A percentile compares a stretch with the other conserved stretches of the same genome.
Conservation (phyloP, 2,113 vertebrate species). For the Arizona elegans region DNA sequence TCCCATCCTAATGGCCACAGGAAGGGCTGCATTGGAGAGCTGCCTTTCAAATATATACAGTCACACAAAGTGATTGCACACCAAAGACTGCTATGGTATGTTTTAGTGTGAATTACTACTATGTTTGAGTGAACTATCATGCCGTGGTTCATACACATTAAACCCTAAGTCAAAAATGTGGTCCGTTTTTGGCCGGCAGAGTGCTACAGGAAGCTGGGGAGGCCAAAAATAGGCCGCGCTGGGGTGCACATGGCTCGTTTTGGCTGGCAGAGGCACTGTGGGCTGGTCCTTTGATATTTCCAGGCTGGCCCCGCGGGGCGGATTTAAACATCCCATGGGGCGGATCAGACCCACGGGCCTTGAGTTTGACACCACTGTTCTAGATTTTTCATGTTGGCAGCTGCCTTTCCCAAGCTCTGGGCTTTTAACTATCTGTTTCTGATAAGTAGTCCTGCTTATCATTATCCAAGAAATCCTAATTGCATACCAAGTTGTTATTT, state of each 20-base stretch:
- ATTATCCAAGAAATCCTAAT: background rate
- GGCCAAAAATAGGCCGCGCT: no score
- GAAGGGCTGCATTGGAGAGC: background rate
- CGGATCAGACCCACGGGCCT: no score
- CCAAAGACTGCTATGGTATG: background rate
- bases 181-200: no score
- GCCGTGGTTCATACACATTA: background rate
- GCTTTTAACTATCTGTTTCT: background rate
- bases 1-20: background rate
- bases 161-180: background rate
- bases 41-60: background rate
- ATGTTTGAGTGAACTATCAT: background rate
- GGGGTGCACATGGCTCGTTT: no score
- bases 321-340: no score
- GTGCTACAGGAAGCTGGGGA: no score
- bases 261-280: no score
- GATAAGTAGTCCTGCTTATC: background rate
- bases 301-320: no score
- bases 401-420: background rate
- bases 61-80: background rate
- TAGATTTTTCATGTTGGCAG: background rate
- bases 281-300: no score
- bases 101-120: background rate
- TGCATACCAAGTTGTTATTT: background rate
- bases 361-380: no score